These are phyloP conservation scores for Pherbina coryleti DNA, from an alignment of 2,888 invertebrate genomes.

Conservation along the genomic window DNA sequence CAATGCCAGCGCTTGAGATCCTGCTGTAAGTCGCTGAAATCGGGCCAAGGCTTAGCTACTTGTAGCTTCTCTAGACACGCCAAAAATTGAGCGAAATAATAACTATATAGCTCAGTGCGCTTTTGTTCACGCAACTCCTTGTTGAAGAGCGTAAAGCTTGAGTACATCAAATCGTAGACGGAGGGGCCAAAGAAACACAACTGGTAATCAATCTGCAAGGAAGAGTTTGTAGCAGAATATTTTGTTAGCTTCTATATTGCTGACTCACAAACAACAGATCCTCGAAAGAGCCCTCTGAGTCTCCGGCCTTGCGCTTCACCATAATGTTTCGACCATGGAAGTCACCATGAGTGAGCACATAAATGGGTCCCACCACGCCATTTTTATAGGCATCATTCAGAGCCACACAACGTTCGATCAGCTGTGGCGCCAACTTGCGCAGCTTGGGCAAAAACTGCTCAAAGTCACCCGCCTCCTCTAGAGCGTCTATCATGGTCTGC, in stretches of 20 bases:
- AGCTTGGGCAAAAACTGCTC: conserved; percentile 37
- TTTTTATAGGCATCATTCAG: conserved; percentile 26
- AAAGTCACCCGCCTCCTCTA: conserved; percentile 24
- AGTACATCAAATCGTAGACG: conserved; percentile 15
- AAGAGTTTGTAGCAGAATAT: background rate
- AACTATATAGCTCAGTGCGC: conserved; percentile 16
- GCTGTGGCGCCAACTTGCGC: conserved; percentile 11
- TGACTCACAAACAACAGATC: conserved; percentile 31
- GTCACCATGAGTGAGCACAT: conserved; percentile 38
- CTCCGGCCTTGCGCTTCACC: background rate
- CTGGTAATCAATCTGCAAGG: conserved; percentile 27
- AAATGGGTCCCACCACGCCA: conserved; percentile 26
- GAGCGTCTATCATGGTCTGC: conserved; percentile 19
- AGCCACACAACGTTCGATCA: conserved; percentile 26
- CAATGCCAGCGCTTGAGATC: conserved; percentile 22
- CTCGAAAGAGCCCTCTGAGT: background rate
- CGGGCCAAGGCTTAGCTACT: background rate
- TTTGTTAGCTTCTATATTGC: background rate
- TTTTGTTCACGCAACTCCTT: conserved; percentile 17
- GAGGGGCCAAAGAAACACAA: conserved; percentile 24
- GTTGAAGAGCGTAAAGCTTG: conserved; percentile 1
- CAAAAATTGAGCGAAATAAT: conserved; percentile 28
- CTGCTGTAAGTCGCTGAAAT: conserved; percentile 3
- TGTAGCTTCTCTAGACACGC: conserved; percentile 20
- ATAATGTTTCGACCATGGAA: conserved; percentile 36